Evolutionary conservation across 2,797 vertebrate genomes (phyloP), one percentile per base, ranked within the genome.

Genomic region (Eupleurogrammus muticus): DNA sequence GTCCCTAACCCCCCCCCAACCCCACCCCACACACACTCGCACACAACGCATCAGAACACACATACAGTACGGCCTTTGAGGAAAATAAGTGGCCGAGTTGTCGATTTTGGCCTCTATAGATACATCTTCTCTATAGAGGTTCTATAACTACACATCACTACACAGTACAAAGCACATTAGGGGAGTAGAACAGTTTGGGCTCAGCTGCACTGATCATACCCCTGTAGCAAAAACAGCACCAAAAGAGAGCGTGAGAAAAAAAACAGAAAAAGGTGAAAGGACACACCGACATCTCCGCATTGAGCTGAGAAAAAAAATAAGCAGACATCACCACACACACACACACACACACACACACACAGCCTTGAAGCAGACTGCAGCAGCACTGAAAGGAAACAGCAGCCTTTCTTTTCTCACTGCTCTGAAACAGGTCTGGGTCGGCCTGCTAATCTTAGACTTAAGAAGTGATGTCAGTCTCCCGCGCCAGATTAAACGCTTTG

Each of bases 301-400:
- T 48, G 70, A 74, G 68, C 80, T 81, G 79, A 75, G 86, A 73
- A 80, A 87, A 82, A 73, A 80, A 87, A 82, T 72, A 89, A 72
- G 72, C 83, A 75, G 28, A 28, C 28, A 28, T 28, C 28, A 28
- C 28, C 84, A 77, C 82, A 51, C 80, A 84, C 76, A 36, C n/a
- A n/a, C n/a, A n/a, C n/a, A n/a, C 32, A 34, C 32, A 34, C 5
- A 42, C 47, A 48, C 77, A 65, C 61, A 62, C 83, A 19, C 75
- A 44, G 77, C 66, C 77, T 74, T 75, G 76, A 84, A 89, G 76
- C 76, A 84, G 78, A 89, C 83, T 88, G 88, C 90, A 90, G 88
- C 78, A 85, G 67, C 73, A 79, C 59, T 42, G 74, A 67, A 28
- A 49, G 70, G 79, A 57, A 77, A 59, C 40, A 69, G 47, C 35